Percentiles rank a stretch among this genome's conserved stretches.
Evolutionary conservation across 2,888 invertebrate genomes (phyloP).

Genomic region (Ramazzottius varieornatus): DNA sequence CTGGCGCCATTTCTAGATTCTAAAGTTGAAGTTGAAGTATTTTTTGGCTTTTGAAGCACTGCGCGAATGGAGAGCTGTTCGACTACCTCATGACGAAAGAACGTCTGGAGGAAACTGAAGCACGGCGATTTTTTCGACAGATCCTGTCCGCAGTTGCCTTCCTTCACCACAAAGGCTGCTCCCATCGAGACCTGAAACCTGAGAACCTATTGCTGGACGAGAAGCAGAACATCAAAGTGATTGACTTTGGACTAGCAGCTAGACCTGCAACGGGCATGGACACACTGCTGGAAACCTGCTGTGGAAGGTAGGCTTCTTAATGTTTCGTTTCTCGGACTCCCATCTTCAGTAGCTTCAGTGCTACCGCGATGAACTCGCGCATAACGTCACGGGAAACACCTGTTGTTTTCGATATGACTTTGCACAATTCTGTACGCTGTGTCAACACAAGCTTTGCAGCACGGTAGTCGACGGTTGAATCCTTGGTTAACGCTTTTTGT

Average conservation of each 20-base stretch:
- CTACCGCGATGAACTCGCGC: background rate
- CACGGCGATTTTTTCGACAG: conserved; percentile 46
- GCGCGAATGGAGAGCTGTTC: conserved; percentile 53
- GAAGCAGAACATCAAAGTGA: conserved; percentile 44
- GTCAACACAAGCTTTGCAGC: too few relatives aligned
- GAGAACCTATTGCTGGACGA: conserved; percentile 50
- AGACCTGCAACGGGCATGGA: conserved; percentile 39
- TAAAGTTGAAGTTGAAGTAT: too few relatives aligned
- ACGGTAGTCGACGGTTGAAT: too few relatives aligned
- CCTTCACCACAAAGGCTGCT: conserved; percentile 44
- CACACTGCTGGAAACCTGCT: conserved; percentile 36
- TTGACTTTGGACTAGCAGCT: conserved; percentile 57
- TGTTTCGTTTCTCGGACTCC: background rate
- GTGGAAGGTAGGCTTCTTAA: conserved; percentile 27
- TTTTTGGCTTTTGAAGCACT: conserved; percentile 29
- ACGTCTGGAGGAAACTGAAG: conserved; percentile 40
- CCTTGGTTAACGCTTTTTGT: too few relatives aligned
- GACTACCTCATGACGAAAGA: conserved; percentile 55
- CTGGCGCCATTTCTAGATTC: background rate
- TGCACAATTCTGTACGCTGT: too few relatives aligned
- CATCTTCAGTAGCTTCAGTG: background rate
- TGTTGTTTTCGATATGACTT: too few relatives aligned
- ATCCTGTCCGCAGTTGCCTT: conserved; percentile 50
- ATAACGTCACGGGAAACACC: too few relatives aligned
- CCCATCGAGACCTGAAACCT: conserved; percentile 43